phyloP scores from a whole-genome alignment of 2,888 invertebrate species.

The Aromia moschata region DNA sequence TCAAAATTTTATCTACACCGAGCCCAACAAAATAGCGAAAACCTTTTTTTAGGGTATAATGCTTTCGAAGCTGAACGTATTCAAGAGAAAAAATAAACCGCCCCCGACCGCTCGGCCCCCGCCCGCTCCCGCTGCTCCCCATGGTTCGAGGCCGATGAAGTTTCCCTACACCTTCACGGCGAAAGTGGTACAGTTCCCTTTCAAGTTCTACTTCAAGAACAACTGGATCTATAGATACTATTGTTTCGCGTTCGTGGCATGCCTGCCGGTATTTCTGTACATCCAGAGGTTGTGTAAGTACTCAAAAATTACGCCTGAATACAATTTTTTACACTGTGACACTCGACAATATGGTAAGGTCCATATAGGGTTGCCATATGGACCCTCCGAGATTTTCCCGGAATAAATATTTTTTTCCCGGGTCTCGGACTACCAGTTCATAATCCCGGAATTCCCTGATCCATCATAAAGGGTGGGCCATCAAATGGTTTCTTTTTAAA shows the following conservation, averaged over 20 bases:
- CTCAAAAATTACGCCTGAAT: no score
- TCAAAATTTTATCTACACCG: no score
- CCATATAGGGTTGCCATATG: no score
- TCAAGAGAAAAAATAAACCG: not conserved
- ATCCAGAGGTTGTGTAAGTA: constrained; percentile 63
- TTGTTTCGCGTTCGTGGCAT: constrained; percentile 51
- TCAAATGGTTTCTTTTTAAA: no score
- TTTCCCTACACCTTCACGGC: constrained; percentile 69
- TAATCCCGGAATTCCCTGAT: no score
- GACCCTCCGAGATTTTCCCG: no score
- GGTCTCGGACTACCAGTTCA: no score
- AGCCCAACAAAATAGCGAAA: no score
- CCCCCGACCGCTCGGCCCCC: not conserved
- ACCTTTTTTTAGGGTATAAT: constrained; percentile 1
- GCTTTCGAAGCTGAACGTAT: not conserved
- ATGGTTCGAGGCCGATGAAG: constrained; percentile 64
- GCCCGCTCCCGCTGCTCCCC: not conserved
- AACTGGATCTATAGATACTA: constrained; percentile 65
- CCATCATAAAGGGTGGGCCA: no score
- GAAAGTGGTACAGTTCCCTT: constrained; percentile 69
- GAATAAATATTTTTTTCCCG: no score
- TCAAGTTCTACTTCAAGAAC: constrained; percentile 62
- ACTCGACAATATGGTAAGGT: no score
- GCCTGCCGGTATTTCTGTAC: constrained; percentile 64
- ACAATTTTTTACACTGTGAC: no score